Base-by-base conservation (phyloP, 1,140 invertebrate genomes). In the Drosophila persimilis region DNA sequence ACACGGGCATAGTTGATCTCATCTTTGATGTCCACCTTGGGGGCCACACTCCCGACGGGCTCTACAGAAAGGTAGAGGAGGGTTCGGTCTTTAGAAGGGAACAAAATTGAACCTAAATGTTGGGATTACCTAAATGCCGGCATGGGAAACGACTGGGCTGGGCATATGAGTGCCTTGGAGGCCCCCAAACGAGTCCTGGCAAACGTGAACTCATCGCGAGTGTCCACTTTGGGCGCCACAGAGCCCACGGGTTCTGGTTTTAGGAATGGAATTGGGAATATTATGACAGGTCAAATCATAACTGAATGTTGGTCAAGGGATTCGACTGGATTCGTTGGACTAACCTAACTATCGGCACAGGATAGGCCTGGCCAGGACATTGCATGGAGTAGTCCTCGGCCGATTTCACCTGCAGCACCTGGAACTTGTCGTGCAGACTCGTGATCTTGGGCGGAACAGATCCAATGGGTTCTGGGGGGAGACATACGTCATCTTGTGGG, bases 341-440 rank as follows among this genome's bases (percentile, higher is more conserved):
- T 92, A 92, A 95, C 94, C 94, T 94, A 92, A 94, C 94, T 67
- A 92, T 92, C 46, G 94, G 94, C 48, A 94, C 92, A 6, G 95
- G 95, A 81, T 92, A 95, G 26, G 94, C 94, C 86, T 95, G 94
- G 52, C 94, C 95, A 59, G 94, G 93, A 90, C 95, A 96, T 90
- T 92, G 84, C 93, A 93, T 85, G 92, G 92, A 86, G 94, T 94
- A 70, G 93, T 94, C 93, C 93, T 95, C 91, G 1, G 15, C 29
- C 93, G 93, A 86, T 95, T 94, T 71, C 93, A 77, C 81, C 66
- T 90, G 77, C 3, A 90, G 8, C 3, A 90, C 93, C 66, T 94
- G 94, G 43, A 95, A 95, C 86, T 91, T 90, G 41, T 91, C 90
- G 41, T 89, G 80, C 15, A 89, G 54, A 91, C 94, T 92, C 91